Evolutionary conservation across 2,113 vertebrate species (phyloP).

Genomic region (Platichthys stellatus): DNA sequence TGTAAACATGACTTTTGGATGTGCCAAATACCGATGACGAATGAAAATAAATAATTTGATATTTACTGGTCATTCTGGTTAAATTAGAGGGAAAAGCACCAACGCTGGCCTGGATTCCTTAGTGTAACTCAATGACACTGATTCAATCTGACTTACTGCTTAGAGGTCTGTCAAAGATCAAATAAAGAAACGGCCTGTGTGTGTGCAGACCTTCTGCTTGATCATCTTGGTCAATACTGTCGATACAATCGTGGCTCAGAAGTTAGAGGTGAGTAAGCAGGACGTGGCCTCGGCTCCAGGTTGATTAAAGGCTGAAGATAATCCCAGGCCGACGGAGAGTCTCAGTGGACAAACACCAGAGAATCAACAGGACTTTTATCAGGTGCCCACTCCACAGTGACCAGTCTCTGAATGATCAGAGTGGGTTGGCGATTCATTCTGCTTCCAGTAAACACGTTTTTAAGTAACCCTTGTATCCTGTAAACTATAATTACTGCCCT

Average conservation of each 20-base stretch:
- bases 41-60: background rate
- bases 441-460: background rate
- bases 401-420: conserved; percentile 42
- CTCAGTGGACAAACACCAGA: conserved; percentile 38
- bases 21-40: background rate
- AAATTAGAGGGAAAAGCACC: background rate
- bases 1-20: background rate
- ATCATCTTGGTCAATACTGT: conserved; percentile 46
- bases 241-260: conserved; percentile 22
- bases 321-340: conserved; percentile 17
- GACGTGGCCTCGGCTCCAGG: conserved; percentile 18
- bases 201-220: conserved; percentile 21
- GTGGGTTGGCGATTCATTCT: background rate
- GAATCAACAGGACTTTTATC: conserved; percentile 34
- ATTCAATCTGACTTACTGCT: conserved; percentile 11
- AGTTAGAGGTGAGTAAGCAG: background rate
- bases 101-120: background rate
- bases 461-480: background rate
- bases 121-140: conserved; percentile 7
- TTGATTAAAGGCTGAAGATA: conserved; percentile 51
- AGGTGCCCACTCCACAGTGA: conserved; percentile 15
- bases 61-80: background rate
- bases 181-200: conserved; percentile 24
- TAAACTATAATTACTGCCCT: too few relatives aligned
- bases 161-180: conserved; percentile 27